Conservation (phyloP, 2,888 invertebrate genomes). For the Amiota communis region DNA sequence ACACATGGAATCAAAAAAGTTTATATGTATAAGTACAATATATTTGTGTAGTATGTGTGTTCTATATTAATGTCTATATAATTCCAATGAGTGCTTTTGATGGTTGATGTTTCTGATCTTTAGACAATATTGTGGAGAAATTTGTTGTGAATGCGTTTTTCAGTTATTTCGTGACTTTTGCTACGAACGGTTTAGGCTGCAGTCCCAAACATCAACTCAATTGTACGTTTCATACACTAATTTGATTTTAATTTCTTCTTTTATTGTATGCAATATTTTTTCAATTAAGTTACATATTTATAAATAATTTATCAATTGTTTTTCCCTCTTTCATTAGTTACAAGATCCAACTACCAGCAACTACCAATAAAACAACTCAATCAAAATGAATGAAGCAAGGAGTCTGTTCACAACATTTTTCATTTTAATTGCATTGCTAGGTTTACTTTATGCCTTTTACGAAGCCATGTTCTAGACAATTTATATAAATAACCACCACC, state of each 20-base stretch:
- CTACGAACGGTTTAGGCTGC: conserved; percentile 68
- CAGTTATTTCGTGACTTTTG: conserved; percentile 71
- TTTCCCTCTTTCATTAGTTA: conserved; percentile 33
- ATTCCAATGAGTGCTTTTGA: conserved; percentile 50
- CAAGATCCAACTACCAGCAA: conserved; percentile 41
- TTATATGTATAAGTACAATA: conserved; percentile 5
- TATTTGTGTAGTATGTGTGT: background rate
- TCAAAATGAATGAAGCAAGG: conserved; percentile 77
- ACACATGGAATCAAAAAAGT: conserved; percentile 23
- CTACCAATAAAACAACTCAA: conserved; percentile 41
- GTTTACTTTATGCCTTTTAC: conserved; percentile 81
- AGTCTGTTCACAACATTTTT: conserved; percentile 82
- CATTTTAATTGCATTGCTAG: conserved; percentile 80
- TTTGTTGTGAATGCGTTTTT: conserved; percentile 56
- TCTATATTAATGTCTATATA: conserved; percentile 45
- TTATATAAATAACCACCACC: background rate
- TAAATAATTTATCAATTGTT: conserved; percentile 24
- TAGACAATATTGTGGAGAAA: conserved; percentile 64
- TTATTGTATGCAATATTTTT: background rate
- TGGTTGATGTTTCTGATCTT: conserved; percentile 37
- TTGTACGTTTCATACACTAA: conserved; percentile 41
- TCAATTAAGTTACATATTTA: background rate
- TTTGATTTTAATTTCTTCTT: background rate
- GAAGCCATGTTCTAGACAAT: conserved; percentile 74
- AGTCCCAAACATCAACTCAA: conserved; percentile 30